These are phyloP conservation scores for Copidosoma aretas DNA, from an alignment of 2,888 invertebrate genomes.

Conservation along the genomic window DNA sequence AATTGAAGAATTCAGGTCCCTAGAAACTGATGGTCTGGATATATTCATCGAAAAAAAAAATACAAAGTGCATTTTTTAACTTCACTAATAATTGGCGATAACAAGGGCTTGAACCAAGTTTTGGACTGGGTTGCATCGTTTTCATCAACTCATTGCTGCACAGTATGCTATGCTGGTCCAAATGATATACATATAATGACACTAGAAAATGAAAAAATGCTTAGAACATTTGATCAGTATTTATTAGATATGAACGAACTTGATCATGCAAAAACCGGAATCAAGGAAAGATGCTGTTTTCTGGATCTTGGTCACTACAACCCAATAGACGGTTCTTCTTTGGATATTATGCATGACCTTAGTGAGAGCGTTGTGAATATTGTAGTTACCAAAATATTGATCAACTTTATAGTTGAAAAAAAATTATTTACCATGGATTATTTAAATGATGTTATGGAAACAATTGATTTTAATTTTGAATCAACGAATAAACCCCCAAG, in stretches of 20 bases:
- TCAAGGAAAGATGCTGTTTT: slow-evolving; percentile 11
- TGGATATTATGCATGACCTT: slow-evolving; percentile 17
- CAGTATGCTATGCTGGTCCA: slow-evolving; percentile 29
- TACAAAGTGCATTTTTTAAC: slow-evolving; percentile 23
- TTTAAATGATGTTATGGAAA: slow-evolving; percentile 9
- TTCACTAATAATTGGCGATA: slow-evolving; percentile 30
- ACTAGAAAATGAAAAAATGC: slow-evolving; percentile 26
- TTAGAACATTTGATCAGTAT: not conserved
- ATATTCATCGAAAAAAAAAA: slow-evolving; percentile 9
- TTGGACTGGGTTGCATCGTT: slow-evolving; percentile 32
- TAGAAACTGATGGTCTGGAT: slow-evolving; percentile 15
- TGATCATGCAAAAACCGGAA: not conserved
- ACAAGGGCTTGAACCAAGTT: slow-evolving; percentile 28
- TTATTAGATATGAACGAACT: not conserved
- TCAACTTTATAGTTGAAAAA: not conserved
- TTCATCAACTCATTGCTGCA: slow-evolving; percentile 20
- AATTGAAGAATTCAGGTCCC: slow-evolving; percentile 12
- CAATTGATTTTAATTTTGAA: slow-evolving; percentile 29
- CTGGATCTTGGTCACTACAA: not conserved
- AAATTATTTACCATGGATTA: slow-evolving; percentile 12
- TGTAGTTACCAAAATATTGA: slow-evolving; percentile 1
- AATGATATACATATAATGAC: slow-evolving; percentile 3
- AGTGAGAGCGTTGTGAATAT: slow-evolving; percentile 9
- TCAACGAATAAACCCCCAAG: no score
- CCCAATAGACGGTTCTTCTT: not conserved